These are phyloP conservation scores for Falco punctatus DNA, from an alignment of 2,113 vertebrate genomes.

Conservation along the genomic window DNA sequence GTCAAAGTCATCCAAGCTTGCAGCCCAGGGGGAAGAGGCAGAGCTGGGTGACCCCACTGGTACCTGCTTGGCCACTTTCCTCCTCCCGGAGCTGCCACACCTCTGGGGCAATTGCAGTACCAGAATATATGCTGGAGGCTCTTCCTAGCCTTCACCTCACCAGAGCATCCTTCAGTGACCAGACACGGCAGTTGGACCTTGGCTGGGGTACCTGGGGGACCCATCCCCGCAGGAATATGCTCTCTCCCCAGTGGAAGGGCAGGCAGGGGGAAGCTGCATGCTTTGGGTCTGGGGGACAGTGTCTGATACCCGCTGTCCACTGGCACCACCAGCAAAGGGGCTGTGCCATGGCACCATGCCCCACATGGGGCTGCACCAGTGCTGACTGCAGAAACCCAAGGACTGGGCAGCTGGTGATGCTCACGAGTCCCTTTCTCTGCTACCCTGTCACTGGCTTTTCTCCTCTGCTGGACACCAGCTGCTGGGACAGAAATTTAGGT, in stretches of 20 bases:
- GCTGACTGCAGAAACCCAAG: neutral
- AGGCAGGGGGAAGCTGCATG: neutral
- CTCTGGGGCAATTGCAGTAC: accelerated
- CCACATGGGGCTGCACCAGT: accelerated
- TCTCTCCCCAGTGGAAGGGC: neutral
- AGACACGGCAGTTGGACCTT: neutral
- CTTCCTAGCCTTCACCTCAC: accelerated
- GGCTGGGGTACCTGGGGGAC: neutral
- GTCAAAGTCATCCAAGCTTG: neutral
- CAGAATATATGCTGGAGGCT: neutral
- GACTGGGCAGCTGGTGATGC: accelerated
- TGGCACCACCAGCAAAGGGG: accelerated
- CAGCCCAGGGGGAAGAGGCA: no score
- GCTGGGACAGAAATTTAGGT: neutral
- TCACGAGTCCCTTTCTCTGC: accelerated
- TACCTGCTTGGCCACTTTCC: accelerated
- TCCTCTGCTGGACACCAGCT: no score
- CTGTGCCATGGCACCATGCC: neutral
- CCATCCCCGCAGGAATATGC: neutral
- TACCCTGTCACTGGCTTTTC: neutral
- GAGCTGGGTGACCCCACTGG: neutral
- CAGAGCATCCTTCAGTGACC: accelerated
- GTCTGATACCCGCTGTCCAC: neutral
- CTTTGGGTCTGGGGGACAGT: neutral
- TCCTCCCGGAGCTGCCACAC: neutral